Evolutionary conservation across 2,113 vertebrate species (phyloP).

Genomic region (Hippolais icterina): DNA sequence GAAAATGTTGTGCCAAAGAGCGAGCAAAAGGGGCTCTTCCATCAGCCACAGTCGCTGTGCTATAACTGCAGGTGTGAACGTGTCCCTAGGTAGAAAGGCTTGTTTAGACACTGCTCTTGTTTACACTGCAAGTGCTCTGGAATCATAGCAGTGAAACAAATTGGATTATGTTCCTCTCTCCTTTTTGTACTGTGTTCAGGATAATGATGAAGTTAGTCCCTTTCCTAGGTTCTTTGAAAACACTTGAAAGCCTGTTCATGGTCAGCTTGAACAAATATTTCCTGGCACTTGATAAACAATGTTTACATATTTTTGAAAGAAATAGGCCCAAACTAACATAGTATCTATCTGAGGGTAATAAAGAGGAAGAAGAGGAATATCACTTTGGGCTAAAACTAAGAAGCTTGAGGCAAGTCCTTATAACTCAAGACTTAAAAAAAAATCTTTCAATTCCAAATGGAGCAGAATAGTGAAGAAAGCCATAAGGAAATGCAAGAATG

Average conservation of each 20-base stretch:
- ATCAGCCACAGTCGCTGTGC: fast-evolving
- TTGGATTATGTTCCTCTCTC: not conserved
- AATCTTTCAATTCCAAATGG: not conserved
- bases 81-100: not conserved
- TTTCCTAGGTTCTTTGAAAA: not conserved
- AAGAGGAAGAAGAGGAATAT: not conserved
- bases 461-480: not conserved
- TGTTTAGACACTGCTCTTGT: not conserved
- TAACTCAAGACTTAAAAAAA: not conserved
- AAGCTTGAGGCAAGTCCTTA: not conserved
- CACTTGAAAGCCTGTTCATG: not conserved
- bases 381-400: not conserved
- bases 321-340: not conserved
- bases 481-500: not conserved
- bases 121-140: not conserved
- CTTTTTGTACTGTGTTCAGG: not conserved
- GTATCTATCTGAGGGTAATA: not conserved
- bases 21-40: not conserved
- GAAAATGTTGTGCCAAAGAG: not conserved
- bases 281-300: not conserved
- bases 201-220: not conserved
- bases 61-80: fast-evolving
- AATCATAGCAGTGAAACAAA: not conserved
- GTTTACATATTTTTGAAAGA: not conserved
- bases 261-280: not conserved